Base-by-base conservation (phyloP, 2,888 invertebrate species). In the Cephus runcator region DNA sequence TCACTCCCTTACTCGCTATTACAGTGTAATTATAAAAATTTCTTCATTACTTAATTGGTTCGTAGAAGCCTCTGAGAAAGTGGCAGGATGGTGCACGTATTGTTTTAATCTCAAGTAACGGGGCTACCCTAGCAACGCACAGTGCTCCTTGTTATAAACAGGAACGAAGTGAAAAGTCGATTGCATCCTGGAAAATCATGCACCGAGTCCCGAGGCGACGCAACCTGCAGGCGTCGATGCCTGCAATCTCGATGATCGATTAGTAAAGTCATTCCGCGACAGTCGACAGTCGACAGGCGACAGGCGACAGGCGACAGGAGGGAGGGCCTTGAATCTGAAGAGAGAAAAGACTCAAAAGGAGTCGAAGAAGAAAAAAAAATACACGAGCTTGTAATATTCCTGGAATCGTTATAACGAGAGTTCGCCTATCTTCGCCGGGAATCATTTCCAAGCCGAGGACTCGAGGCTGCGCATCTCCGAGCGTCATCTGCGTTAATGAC, bases 401-500 rank as follows among this genome's bases (percentile, higher is more conserved):
- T 81, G 82, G 81, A 84, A 87, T 87, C 88, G 84, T 88, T 86
- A 85, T 84, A 82, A 83, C 84, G 78, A 77, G 40, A 40, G 40
- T 76, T 76, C 75, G 73, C 76, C 77, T 76, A 82, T 81, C 79
- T 81, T 78, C 79, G 81, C 82, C 83, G 83, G 80, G 86, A 86
- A 87, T 88, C 79, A 87, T 87, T 87, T 86, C 82, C 82, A 81
- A 82, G 83, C 79, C 84, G 80, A 79, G 82, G 83, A 84, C 83
- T 81, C 79, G 4, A 40, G 15, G 15, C 40, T 81, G 73, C 81
- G 81, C 78, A 81, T 79, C 79, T 81, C 80, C 69, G 83, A 86
- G 85, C 87, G 85, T 88, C 86, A 88, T 86, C 84, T 82, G 80
- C 85, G 84, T 86, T 89, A 89, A 89, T 89, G 89, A 89, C 87